Conservation (phyloP, 2,888 invertebrate species). For the Dasysyrphus tricinctus region DNA sequence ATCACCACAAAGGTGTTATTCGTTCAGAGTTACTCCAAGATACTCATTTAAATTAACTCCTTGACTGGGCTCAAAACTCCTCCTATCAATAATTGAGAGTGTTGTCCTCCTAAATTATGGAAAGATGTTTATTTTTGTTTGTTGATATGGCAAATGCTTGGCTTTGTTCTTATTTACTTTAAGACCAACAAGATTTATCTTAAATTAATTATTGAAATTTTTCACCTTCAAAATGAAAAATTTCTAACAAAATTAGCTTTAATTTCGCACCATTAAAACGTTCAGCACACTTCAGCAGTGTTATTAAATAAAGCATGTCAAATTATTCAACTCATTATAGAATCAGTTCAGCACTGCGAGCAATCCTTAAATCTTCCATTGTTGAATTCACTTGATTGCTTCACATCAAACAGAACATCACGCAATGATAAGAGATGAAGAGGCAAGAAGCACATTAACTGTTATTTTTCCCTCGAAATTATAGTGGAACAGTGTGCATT, state of each 20-base stretch:
- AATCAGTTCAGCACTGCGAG: neutral
- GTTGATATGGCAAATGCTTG: no score
- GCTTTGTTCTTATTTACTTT: no score
- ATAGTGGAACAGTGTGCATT: neutral
- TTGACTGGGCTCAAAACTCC: no score
- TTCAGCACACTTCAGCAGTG: neutral
- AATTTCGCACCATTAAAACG: neutral
- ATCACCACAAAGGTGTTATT: no score
- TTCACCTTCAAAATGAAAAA: no score
- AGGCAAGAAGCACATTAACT: neutral
- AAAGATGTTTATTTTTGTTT: no score
- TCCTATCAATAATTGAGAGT: no score
- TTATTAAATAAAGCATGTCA: conserved; percentile 7
- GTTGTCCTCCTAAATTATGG: no score
- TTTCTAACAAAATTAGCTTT: neutral
- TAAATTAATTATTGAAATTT: no score
- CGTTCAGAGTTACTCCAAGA: no score
- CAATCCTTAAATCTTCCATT: conserved; percentile 2
- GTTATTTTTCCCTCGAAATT: neutral
- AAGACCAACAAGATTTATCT: no score
- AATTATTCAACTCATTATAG: conserved; percentile 12
- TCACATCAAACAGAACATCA: conserved; percentile 18
- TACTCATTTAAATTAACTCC: no score
- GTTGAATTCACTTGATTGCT: conserved; percentile 22
- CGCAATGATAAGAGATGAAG: neutral